Percentiles rank a stretch among this genome's conserved stretches.
phyloP scores from a whole-genome alignment of 2,888 invertebrate genomes.

The Aporophyla lueneburgensis region DNA sequence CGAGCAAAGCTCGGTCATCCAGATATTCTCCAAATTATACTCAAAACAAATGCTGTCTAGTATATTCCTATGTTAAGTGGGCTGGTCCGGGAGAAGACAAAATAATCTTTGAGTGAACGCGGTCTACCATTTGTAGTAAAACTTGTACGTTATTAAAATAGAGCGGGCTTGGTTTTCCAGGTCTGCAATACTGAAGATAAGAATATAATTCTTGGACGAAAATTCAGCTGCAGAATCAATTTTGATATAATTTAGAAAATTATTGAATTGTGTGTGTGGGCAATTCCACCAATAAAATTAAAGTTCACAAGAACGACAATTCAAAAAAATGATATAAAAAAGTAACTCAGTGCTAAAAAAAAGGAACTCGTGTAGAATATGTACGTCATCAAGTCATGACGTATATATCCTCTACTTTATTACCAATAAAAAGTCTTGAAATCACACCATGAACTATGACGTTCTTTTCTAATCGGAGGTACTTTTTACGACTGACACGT shows the following conservation, averaged over 20 bases:
- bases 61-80: not conserved
- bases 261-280: not conserved
- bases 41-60: not conserved
- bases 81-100: not conserved
- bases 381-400: slow-evolving; percentile 7
- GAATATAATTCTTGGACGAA: not conserved
- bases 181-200: not conserved
- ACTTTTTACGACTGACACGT: slow-evolving; percentile 20
- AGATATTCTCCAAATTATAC: too few species aligned
- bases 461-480: not conserved
- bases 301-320: too few species aligned
- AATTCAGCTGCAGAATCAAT: not conserved
- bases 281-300: too few species aligned
- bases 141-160: not conserved
- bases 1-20: too few species aligned
- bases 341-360: not conserved
- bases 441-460: slow-evolving; percentile 9
- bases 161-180: not conserved
- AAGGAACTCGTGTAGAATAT: not conserved
- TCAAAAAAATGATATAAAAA: too few species aligned
- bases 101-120: not conserved
- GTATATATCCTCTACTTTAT: not conserved
- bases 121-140: not conserved
- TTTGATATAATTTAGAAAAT: not conserved
- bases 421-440: slow-evolving; percentile 2